Conservation (phyloP, 2,113 vertebrate species). For the Neogobius melanostomus region DNA sequence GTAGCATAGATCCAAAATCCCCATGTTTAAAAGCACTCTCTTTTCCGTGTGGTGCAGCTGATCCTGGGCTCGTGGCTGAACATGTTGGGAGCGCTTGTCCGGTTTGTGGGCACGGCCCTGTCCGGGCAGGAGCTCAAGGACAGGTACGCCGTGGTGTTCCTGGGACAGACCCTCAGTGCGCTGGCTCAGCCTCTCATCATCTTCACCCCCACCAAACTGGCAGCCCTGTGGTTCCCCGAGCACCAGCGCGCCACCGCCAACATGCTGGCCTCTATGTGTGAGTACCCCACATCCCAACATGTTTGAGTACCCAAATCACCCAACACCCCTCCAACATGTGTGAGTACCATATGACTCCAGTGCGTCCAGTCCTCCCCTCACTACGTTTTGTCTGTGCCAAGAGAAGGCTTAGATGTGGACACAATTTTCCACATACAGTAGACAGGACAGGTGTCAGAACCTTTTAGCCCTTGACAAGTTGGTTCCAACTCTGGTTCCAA, state of each 20-base stretch:
- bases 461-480: too few relatives aligned
- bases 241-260: constrained; percentile 90
- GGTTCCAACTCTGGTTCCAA: too few relatives aligned
- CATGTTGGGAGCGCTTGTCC: constrained; percentile 80
- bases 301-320: background rate
- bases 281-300: constrained; percentile 54
- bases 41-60: constrained; percentile 70
- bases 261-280: constrained; percentile 91
- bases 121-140: background rate
- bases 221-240: constrained; percentile 93
- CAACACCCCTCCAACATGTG: too few relatives aligned
- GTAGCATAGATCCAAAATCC: too few relatives aligned
- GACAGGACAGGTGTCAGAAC: too few relatives aligned
- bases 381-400: too few relatives aligned
- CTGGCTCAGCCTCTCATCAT: constrained; percentile 89
- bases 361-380: too few relatives aligned
- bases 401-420: too few relatives aligned
- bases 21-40: too few relatives aligned
- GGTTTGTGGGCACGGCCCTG: constrained; percentile 58
- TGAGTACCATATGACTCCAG: background rate
- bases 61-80: constrained; percentile 88
- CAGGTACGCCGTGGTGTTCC: constrained; percentile 74
- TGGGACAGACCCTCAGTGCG: constrained; percentile 86
- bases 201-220: constrained; percentile 91
- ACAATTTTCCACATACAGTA: too few relatives aligned